Evolutionary conservation across 2,888 invertebrate species (phyloP).

Genomic region (Latheticus oryzae): DNA sequence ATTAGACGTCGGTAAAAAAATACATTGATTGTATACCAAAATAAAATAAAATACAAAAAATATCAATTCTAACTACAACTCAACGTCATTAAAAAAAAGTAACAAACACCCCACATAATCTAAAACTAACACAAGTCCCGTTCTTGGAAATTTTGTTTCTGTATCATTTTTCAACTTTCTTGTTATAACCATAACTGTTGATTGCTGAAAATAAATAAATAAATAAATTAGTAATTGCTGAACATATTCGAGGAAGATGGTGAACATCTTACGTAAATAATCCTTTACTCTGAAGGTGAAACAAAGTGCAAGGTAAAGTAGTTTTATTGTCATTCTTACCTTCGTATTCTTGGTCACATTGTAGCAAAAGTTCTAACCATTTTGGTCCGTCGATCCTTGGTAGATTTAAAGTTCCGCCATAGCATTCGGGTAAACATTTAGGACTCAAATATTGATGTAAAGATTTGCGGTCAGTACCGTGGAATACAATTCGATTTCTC

Average conservation of each 20-base stretch:
- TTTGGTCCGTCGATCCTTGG: constrained; percentile 77
- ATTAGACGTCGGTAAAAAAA: no score
- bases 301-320: no score
- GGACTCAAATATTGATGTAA: constrained; percentile 79
- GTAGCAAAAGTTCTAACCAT: constrained; percentile 78
- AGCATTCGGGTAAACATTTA: constrained; percentile 76
- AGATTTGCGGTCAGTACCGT: constrained; percentile 80
- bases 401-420: constrained; percentile 79
- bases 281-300: no score
- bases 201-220: constrained; percentile 58
- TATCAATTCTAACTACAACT: no score
- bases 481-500: constrained; percentile 82
- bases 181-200: constrained; percentile 80
- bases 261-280: constrained; percentile 4
- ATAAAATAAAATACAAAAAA: no score
- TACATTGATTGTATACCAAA: no score
- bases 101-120: constrained; percentile 1
- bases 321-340: no score
- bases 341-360: constrained; percentile 79
- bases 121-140: no score
- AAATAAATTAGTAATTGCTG: constrained; percentile 14
- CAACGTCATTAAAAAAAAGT: no score
- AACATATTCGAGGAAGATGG: background rate
- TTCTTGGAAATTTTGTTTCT: constrained; percentile 9
- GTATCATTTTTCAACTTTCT: constrained; percentile 60